These are phyloP conservation scores for Thyatira batis DNA, from an alignment of 2,888 invertebrate species.

Conservation along the genomic window DNA sequence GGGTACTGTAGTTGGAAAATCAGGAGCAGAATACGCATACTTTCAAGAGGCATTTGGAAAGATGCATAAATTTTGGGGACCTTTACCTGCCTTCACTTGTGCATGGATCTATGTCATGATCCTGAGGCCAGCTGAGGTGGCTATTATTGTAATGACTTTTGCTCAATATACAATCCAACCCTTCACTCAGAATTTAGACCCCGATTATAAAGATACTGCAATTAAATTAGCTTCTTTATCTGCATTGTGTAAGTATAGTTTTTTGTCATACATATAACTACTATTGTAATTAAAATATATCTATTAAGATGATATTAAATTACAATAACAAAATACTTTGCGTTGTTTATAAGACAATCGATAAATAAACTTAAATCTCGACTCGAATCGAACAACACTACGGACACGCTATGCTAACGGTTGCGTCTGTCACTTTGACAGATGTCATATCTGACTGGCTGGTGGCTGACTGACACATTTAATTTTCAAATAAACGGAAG, in stretches of 20 bases:
- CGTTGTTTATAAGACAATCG: no score
- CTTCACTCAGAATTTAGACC: conserved; percentile 71
- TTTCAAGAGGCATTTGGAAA: conserved; percentile 88
- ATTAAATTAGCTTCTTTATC: conserved; percentile 85
- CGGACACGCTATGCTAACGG: no score
- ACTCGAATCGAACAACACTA: no score
- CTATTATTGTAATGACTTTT: conserved; percentile 89
- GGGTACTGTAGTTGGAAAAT: conserved; percentile 89
- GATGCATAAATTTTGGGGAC: conserved; percentile 86
- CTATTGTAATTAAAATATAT: no score
- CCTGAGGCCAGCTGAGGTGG: conserved; percentile 89
- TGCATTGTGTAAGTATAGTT: conserved; percentile 82
- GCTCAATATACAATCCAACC: conserved; percentile 89
- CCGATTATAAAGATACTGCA: conserved; percentile 67
- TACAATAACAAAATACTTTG: no score
- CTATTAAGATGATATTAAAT: no score
- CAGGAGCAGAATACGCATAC: conserved; percentile 92
- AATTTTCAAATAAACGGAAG: no score
- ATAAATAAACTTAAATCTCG: no score
- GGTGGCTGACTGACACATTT: no score
- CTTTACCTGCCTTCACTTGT: conserved; percentile 88
- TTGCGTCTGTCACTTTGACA: no score
- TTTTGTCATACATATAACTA: conserved; percentile 2
- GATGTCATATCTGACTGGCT: no score
- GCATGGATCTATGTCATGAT: conserved; percentile 90